Conservation (phyloP, 1,140 invertebrate species). For the Pentalonia nigronervosa region DNA sequence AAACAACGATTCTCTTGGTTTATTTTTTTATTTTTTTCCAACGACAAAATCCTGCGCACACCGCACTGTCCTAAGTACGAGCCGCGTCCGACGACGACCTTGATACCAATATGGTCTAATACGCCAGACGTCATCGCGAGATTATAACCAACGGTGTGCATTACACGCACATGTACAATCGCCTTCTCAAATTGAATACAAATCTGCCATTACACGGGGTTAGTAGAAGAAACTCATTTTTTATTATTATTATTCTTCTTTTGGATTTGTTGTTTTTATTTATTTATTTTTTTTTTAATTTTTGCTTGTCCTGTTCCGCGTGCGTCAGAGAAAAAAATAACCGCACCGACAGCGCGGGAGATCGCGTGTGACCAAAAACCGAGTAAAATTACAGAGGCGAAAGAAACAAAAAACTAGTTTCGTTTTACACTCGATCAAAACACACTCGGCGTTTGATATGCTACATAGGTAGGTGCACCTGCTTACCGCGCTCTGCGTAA, state of each 20-base stretch:
- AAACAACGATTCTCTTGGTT: not conserved
- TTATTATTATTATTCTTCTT: not conserved
- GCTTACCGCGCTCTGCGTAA: not conserved
- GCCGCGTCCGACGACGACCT: not conserved
- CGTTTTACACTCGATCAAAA: not conserved
- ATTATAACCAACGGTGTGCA: not conserved
- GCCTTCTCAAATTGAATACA: not conserved
- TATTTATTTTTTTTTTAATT: not conserved
- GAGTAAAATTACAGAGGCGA: not conserved
- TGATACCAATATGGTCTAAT: conserved; percentile 22
- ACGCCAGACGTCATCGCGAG: not conserved
- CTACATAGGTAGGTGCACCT: not conserved
- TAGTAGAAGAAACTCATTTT: not conserved
- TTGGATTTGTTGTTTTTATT: not conserved
- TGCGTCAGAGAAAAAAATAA: not conserved
- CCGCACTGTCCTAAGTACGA: not conserved
- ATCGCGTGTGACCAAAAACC: not conserved
- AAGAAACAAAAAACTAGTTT: not conserved
- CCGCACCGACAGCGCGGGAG: not conserved
- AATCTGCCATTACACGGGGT: not conserved
- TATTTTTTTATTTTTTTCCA: not conserved
- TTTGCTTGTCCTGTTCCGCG: not conserved
- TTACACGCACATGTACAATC: not conserved
- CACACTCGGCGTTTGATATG: not conserved
- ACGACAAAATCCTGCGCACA: not conserved